A percentile compares a stretch with the other conserved stretches of the same genome.
Evolutionary conservation across 2,113 vertebrate genomes (phyloP).

Genomic region (Aspidoscelis tigris): DNA sequence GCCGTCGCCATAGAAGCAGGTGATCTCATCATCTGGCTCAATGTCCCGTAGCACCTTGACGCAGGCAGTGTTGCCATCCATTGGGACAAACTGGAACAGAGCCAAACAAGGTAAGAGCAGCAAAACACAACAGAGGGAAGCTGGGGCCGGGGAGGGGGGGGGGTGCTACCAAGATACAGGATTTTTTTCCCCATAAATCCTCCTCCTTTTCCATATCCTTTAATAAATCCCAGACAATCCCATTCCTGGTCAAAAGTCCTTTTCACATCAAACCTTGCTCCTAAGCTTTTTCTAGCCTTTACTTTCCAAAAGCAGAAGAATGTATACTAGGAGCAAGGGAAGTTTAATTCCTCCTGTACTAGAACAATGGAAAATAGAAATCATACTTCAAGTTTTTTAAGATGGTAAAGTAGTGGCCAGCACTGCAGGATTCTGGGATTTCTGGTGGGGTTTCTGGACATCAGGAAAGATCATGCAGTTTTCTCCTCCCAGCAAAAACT

Average conservation of each 20-base stretch:
- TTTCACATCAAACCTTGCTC: not conserved
- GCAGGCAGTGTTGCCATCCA: constrained; percentile 88
- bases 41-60: constrained; percentile 91
- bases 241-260: not conserved
- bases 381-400: not conserved
- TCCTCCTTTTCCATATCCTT: not conserved
- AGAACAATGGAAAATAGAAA: not conserved
- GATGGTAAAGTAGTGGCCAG: not conserved
- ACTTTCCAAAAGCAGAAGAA: not conserved
- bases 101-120: not conserved
- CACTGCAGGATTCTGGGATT: no score
- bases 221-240: not conserved
- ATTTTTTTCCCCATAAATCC: no score
- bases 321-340: not conserved
- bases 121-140: no score
- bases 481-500: not conserved
- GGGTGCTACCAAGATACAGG: not conserved
- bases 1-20: constrained; percentile 92
- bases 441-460: not conserved
- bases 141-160: no score
- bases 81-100: constrained; percentile 80
- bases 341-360: not conserved
- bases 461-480: not conserved
- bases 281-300: not conserved
- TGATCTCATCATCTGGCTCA: constrained; percentile 91